Evolutionary conservation across 2,888 invertebrate species (phyloP).

Genomic region (Trisateles emortualis): DNA sequence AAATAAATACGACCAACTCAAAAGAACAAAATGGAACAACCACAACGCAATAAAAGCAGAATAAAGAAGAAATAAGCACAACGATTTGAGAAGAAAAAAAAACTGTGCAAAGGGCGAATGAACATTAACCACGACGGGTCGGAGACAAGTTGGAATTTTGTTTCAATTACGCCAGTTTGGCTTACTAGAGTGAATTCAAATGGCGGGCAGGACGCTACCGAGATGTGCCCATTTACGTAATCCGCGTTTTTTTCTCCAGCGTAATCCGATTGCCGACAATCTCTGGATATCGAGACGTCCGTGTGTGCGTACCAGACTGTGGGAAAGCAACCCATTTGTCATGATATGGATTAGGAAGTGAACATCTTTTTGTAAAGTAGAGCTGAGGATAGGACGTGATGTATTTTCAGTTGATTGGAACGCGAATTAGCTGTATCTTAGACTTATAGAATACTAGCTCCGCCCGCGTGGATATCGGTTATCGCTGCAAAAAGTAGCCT

Average conservation of each 20-base stretch:
- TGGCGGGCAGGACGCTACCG: slow-evolving; percentile 50
- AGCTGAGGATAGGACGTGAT: too few relatives aligned
- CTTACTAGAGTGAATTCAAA: slow-evolving; percentile 68
- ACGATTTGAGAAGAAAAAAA: slow-evolving; percentile 27
- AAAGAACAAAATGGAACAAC: slow-evolving; percentile 28
- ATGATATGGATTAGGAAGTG: slow-evolving; percentile 9
- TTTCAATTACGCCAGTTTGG: slow-evolving; percentile 72
- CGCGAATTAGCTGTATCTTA: too few relatives aligned
- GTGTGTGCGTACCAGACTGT: slow-evolving; percentile 16
- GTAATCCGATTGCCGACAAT: slow-evolving; percentile 59
- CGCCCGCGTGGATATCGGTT: too few relatives aligned
- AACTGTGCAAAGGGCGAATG: slow-evolving; percentile 28
- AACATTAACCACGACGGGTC: slow-evolving; percentile 50
- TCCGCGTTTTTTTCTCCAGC: slow-evolving; percentile 61
- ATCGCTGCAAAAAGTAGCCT: too few relatives aligned
- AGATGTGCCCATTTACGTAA: slow-evolving; percentile 67
- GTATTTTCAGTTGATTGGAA: too few relatives aligned
- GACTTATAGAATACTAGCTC: too few relatives aligned
- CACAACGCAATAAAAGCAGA: slow-evolving; percentile 29
- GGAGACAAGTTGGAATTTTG: slow-evolving; percentile 65
- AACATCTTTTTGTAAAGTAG: slow-evolving; percentile 1
- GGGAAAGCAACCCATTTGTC: slow-evolving; percentile 9
- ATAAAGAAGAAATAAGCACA: slow-evolving; percentile 33
- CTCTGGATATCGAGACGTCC: slow-evolving; percentile 32
- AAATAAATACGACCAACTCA: slow-evolving; percentile 13